A percentile compares a stretch with the other conserved stretches of the same genome.
Evolutionary conservation across 2,888 invertebrate species (phyloP).

Genomic region (Drosophila quasianomalipes): DNA sequence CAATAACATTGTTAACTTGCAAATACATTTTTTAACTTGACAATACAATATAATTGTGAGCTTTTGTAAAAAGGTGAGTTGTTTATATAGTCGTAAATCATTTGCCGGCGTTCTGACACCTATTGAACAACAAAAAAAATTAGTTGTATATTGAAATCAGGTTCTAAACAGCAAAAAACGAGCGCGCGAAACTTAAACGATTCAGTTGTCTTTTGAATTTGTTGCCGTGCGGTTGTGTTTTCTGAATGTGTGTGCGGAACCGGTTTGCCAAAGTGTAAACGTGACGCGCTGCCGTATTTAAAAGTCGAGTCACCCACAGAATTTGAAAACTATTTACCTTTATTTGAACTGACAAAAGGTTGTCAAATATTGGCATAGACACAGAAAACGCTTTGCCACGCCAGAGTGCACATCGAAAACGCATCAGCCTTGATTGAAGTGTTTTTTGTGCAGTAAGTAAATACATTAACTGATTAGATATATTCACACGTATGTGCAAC

Average conservation of each 20-base stretch:
- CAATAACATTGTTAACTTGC: neutral
- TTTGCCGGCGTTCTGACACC: slow-evolving; percentile 41
- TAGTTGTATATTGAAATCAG: slow-evolving; percentile 45
- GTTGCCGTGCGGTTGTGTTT: slow-evolving; percentile 65
- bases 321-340: slow-evolving; percentile 50
- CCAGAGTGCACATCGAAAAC: slow-evolving; percentile 61
- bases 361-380: slow-evolving; percentile 56
- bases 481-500: slow-evolving; percentile 43
- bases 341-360: slow-evolving; percentile 49
- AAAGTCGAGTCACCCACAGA: slow-evolving; percentile 3
- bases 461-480: slow-evolving; percentile 2
- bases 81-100: slow-evolving; percentile 7
- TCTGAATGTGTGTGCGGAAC: slow-evolving; percentile 37
- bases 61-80: neutral
- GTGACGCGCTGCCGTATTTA: slow-evolving; percentile 35
- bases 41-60: neutral
- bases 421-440: slow-evolving; percentile 22
- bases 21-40: neutral
- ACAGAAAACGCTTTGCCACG: slow-evolving; percentile 11
- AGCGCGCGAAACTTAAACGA: slow-evolving; percentile 49
- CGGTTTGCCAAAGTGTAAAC: slow-evolving; percentile 61
- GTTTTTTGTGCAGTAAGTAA: slow-evolving; percentile 34
- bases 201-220: slow-evolving; percentile 75
- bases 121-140: slow-evolving; percentile 40
- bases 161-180: slow-evolving; percentile 50